These are phyloP conservation scores for Apotomis betuletana DNA, from an alignment of 2,888 invertebrate genomes.

Conservation along the genomic window DNA sequence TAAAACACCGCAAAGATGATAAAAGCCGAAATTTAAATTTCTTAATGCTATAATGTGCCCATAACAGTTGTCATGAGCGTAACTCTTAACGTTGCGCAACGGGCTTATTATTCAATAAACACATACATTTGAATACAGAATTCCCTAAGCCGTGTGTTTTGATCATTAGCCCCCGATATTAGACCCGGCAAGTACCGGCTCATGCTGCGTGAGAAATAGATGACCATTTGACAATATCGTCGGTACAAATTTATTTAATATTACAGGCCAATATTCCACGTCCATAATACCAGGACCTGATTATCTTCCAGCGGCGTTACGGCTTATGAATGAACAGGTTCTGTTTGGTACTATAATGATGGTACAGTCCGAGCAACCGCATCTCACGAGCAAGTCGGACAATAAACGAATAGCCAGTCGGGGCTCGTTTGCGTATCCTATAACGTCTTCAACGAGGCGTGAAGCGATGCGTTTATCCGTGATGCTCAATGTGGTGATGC, in stretches of 20 bases:
- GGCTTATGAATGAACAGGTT: slow-evolving; percentile 53
- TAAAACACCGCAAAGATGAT: slow-evolving; percentile 30
- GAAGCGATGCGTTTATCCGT: slow-evolving; percentile 29
- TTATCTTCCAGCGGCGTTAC: slow-evolving; percentile 56
- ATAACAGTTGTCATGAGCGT: slow-evolving; percentile 59
- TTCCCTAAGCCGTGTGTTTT: slow-evolving; percentile 69
- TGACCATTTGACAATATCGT: slow-evolving; percentile 73
- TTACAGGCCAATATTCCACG: slow-evolving; percentile 59
- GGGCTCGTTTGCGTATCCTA: slow-evolving; percentile 42
- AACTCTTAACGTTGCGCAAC: slow-evolving; percentile 62
- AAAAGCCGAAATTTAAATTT: slow-evolving; percentile 34
- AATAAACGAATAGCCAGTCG: slow-evolving; percentile 30
- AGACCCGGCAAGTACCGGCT: slow-evolving; percentile 68
- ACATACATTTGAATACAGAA: slow-evolving; percentile 69
- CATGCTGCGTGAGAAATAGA: slow-evolving; percentile 76
- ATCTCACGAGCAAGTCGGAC: slow-evolving; percentile 32
- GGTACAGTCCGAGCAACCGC: slow-evolving; percentile 34
- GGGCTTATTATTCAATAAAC: slow-evolving; percentile 72
- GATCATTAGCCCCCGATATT: slow-evolving; percentile 73
- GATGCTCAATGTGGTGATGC: slow-evolving; percentile 29
- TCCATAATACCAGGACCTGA: slow-evolving; percentile 62
- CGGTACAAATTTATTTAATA: slow-evolving; percentile 61
- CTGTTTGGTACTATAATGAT: slow-evolving; percentile 35
- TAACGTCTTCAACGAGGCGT: slow-evolving; percentile 36
- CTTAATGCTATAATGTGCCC: slow-evolving; percentile 55